Evolutionary conservation across 2,113 vertebrate species (phyloP).

Genomic region (Gambusia holbrooki): DNA sequence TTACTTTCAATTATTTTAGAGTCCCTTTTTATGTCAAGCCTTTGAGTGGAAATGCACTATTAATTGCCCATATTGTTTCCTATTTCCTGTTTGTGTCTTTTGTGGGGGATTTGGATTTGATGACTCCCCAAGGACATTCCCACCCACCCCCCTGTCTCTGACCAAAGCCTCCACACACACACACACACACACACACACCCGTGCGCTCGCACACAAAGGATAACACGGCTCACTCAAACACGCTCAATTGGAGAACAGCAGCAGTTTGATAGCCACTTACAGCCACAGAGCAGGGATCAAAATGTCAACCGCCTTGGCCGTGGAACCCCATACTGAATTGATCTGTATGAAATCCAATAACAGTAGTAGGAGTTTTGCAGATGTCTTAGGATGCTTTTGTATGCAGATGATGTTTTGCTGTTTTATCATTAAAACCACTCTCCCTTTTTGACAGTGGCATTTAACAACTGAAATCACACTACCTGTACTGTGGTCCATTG

Average conservation of each 20-base stretch:
- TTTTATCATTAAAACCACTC: too few relatives aligned
- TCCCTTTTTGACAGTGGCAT: too few relatives aligned
- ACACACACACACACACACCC: background rate
- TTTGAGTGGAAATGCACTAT: constrained; percentile 44
- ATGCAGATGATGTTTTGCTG: background rate
- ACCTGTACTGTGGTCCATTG: background rate
- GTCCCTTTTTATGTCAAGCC: constrained; percentile 25
- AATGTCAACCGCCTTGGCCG: constrained; percentile 17
- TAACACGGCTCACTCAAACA: constrained; percentile 25
- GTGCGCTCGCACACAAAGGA: background rate
- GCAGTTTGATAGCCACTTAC: constrained; percentile 53
- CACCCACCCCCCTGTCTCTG: background rate
- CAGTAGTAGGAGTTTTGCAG: background rate
- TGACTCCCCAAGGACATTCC: constrained; percentile 22
- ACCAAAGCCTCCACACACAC: background rate
- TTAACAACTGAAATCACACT: background rate
- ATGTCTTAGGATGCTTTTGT: background rate
- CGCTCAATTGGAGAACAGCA: constrained; percentile 21
- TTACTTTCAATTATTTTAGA: constrained; percentile 52
- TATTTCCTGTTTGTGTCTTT: constrained; percentile 43
- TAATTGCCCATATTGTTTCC: constrained; percentile 49
- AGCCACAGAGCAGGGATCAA: constrained; percentile 35
- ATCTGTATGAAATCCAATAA: background rate
- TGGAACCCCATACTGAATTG: background rate
- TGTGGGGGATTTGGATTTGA: constrained; percentile 35